A percentile compares a stretch with the other conserved stretches of the same genome.
Conservation (phyloP, 1,140 invertebrate genomes). For the Eriosoma lanigerum region DNA sequence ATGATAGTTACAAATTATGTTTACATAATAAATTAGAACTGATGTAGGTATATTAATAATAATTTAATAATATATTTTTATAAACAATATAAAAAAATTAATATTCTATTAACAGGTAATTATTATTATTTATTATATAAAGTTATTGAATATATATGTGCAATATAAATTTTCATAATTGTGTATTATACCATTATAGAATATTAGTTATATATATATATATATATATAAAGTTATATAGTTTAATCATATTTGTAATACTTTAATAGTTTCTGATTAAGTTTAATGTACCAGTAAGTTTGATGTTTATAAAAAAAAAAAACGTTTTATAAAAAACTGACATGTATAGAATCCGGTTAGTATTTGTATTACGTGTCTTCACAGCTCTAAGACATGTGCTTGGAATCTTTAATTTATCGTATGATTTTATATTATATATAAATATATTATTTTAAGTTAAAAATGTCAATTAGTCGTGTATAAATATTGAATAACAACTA, state of each 20-base stretch:
- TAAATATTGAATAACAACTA: too few relatives aligned
- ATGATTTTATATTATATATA: not conserved
- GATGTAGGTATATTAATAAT: too few relatives aligned
- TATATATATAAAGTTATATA: not conserved
- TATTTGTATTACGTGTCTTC: constrained; percentile 47
- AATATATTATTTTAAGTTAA: not conserved
- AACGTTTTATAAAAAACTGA: constrained; percentile 10
- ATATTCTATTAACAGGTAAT: too few relatives aligned
- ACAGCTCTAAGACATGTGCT: constrained; percentile 37
- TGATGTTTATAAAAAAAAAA: constrained; percentile 13
- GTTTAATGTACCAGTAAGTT: not conserved
- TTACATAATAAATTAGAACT: too few relatives aligned
- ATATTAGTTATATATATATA: too few relatives aligned
- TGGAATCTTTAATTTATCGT: constrained; percentile 34
- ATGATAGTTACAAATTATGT: too few relatives aligned
- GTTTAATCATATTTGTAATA: not conserved
- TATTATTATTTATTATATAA: too few relatives aligned
- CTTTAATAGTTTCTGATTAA: not conserved
- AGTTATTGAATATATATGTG: too few relatives aligned
- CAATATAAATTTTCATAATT: too few relatives aligned
- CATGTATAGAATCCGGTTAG: constrained; percentile 37
- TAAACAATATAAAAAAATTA: too few relatives aligned
- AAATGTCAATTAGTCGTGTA: not conserved
- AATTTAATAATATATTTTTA: too few relatives aligned
- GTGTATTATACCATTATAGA: too few relatives aligned